Percentiles rank a stretch among this genome's conserved stretches.
phyloP scores from a whole-genome alignment of 2,797 vertebrate genomes.

The Schizopygopsis malacanthus region DNA sequence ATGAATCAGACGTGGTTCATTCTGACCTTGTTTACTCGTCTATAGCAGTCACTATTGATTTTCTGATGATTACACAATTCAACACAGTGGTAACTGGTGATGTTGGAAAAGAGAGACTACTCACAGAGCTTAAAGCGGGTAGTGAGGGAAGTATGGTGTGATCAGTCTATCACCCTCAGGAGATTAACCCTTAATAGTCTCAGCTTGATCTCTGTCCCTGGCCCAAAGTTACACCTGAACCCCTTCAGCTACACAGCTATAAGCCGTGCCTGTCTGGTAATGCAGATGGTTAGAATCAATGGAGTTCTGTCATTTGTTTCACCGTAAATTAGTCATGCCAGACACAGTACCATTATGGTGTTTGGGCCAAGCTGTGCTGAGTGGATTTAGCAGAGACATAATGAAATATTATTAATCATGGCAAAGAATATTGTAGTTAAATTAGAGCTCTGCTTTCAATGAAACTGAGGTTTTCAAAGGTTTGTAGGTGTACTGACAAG shows the following conservation, averaged over 20 bases:
- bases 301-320: constrained; percentile 41
- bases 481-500: not conserved
- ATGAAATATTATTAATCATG: constrained; percentile 51
- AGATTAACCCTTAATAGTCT: constrained; percentile 47
- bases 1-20: constrained; percentile 21
- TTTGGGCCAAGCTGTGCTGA: constrained; percentile 25
- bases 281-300: constrained; percentile 25
- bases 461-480: not conserved
- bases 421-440: constrained; percentile 23
- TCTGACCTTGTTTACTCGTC: constrained; percentile 38
- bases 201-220: constrained; percentile 11
- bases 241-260: constrained; percentile 20
- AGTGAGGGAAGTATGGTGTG: constrained; percentile 9
- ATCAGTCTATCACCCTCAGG: constrained; percentile 27
- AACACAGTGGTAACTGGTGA: constrained; percentile 7
- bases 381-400: constrained; percentile 14
- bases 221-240: constrained; percentile 6
- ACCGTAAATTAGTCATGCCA: constrained; percentile 30
- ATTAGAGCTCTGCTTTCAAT: constrained; percentile 15
- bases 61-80: constrained; percentile 39
- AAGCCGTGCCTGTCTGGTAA: constrained; percentile 36
- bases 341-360: constrained; percentile 19
- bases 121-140: constrained; percentile 25
- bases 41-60: constrained; percentile 46
- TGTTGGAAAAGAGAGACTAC: constrained; percentile 13